A percentile compares a stretch with the other conserved stretches of the same genome.
phyloP scores from a whole-genome alignment of 2,113 vertebrate species.

The Himantopus leucocephalus region DNA sequence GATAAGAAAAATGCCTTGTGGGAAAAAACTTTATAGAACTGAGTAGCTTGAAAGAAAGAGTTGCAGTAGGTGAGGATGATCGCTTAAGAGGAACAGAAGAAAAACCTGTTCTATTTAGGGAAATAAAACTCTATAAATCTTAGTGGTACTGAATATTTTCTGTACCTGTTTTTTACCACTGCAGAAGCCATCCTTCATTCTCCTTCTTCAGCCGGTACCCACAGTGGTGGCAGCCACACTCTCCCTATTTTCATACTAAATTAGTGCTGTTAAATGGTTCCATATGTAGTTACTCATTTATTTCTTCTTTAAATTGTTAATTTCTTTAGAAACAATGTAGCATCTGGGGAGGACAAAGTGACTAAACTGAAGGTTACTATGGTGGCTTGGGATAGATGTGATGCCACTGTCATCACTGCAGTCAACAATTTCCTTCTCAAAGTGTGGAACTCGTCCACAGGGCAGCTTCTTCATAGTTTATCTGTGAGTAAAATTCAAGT shows the following conservation, averaged over 20 bases:
- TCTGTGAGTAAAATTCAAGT: slow-evolving; percentile 79
- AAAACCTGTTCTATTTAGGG: background rate
- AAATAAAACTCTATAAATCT: background rate
- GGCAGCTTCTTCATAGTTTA: slow-evolving; percentile 91
- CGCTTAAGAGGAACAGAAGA: background rate
- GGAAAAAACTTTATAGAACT: background rate
- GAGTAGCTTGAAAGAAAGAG: background rate
- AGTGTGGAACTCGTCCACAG: slow-evolving; percentile 90
- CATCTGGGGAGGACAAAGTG: slow-evolving; percentile 87
- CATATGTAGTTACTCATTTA: background rate
- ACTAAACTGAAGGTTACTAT: slow-evolving; percentile 96
- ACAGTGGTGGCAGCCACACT: background rate
- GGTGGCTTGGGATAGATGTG: slow-evolving; percentile 95
- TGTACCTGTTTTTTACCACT: background rate
- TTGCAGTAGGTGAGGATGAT: background rate
- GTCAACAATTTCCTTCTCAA: slow-evolving; percentile 96
- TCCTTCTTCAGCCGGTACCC: background rate
- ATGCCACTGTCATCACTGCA: slow-evolving; percentile 90
- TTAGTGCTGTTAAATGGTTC: background rate
- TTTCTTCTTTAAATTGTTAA: background rate
- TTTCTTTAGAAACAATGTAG: slow-evolving; percentile 75
- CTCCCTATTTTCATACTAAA: background rate
- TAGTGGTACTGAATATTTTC: background rate
- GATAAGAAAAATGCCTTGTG: background rate
- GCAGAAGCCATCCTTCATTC: background rate